Conservation (phyloP, 2,113 vertebrate genomes). For the Hylia prasina region DNA sequence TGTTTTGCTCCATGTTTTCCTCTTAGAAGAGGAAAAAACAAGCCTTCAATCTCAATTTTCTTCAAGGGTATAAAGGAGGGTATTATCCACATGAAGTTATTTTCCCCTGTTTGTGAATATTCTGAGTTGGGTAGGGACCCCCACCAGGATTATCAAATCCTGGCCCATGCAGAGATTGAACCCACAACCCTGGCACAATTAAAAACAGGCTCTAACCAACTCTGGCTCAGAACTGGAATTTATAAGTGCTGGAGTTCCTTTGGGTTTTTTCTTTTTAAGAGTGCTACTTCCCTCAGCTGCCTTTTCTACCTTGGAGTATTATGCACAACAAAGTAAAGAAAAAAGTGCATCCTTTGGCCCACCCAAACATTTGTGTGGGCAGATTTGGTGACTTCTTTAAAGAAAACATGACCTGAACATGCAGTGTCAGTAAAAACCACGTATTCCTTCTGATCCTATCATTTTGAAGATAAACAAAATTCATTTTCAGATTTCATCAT, state of each 20-base stretch:
- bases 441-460: neutral
- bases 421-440: neutral
- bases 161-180: neutral
- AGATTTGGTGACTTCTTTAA: neutral
- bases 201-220: neutral
- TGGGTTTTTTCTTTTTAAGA: neutral
- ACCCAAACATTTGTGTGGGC: neutral
- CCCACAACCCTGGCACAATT: neutral
- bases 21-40: neutral
- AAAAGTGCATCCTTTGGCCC: neutral
- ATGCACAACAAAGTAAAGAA: neutral
- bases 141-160: neutral
- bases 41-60: neutral
- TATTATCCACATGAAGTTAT: fast-evolving
- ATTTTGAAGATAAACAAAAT: neutral
- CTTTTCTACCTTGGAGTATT: neutral
- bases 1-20: neutral
- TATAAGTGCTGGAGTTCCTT: neutral
- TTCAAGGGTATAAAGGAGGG: neutral
- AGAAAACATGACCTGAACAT: neutral
- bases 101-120: neutral
- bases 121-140: neutral
- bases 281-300: neutral
- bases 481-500: neutral
- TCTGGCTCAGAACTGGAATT: neutral